These are phyloP conservation scores for Gyrodactylus salaris DNA, from an alignment of 1,140 invertebrate genomes.

Conservation along the genomic window DNA sequence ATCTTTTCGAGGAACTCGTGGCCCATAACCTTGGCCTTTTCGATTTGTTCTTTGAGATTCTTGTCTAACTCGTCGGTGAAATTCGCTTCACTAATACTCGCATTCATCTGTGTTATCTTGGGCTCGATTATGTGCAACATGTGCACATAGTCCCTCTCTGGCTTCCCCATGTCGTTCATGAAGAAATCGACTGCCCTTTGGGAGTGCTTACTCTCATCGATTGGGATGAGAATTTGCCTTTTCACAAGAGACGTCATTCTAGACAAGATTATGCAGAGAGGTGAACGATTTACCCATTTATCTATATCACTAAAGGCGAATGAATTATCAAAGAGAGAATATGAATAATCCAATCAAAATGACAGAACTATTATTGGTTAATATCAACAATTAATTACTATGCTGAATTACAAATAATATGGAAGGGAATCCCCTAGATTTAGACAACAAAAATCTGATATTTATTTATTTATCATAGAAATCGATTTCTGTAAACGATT, in stretches of 20 bases:
- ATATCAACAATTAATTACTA: too few relatives aligned
- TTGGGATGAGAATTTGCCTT: slow-evolving; percentile 1
- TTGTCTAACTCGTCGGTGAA: neutral
- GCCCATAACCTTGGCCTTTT: neutral
- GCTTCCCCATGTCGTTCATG: neutral
- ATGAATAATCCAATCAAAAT: too few relatives aligned
- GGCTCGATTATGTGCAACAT: slow-evolving; percentile 4
- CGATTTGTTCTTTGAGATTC: neutral
- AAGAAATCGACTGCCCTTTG: neutral
- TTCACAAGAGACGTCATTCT: neutral
- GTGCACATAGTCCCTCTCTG: neutral
- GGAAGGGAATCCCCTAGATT: too few relatives aligned
- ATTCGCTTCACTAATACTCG: neutral
- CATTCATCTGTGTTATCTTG: neutral
- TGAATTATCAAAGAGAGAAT: too few relatives aligned
- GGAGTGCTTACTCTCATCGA: slow-evolving; percentile 3
- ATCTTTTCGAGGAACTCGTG: neutral
- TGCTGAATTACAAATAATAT: too few relatives aligned
- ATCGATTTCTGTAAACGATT: too few relatives aligned
- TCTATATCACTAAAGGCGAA: too few relatives aligned
- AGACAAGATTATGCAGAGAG: too few relatives aligned
- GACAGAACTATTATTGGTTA: too few relatives aligned
- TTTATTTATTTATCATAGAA: too few relatives aligned
- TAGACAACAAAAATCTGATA: too few relatives aligned
- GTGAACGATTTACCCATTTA: too few relatives aligned